Conservation (phyloP, 2,797 vertebrate genomes). For the Amniataba percoides region DNA sequence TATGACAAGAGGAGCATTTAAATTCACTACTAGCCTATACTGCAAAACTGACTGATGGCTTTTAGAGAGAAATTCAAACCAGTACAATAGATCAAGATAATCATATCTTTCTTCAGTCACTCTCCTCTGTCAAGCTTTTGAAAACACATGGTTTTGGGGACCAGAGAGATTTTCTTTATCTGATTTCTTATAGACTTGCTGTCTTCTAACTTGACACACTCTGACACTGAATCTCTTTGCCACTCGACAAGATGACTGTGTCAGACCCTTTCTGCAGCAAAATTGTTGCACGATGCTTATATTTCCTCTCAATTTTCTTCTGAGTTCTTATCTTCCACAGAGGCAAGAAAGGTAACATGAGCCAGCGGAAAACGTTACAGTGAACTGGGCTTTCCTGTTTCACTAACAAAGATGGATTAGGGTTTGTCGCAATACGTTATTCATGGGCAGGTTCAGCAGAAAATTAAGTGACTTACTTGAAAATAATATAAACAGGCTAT, state of each 20-base stretch:
- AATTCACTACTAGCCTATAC: neutral
- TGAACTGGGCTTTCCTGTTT: neutral
- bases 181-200: neutral
- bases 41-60: neutral
- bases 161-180: neutral
- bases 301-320: neutral
- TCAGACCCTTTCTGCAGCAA: conserved; percentile 1
- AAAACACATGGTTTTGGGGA: neutral
- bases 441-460: neutral
- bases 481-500: neutral
- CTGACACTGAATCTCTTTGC: conserved; percentile 12
- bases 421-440: neutral
- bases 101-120: neutral
- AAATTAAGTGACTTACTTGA: neutral
- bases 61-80: neutral
- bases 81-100: conserved; percentile 1
- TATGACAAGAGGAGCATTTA: neutral
- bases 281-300: neutral
- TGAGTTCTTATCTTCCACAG: neutral
- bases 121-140: neutral
- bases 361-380: conserved; percentile 2
- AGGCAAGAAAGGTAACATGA: neutral
- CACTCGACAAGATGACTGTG: neutral
- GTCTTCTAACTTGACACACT: conserved; percentile 2
- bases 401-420: neutral